Evolutionary conservation across 2,113 vertebrate species (phyloP).

Genomic region (Sinocyclocheilus anshuiensis): DNA sequence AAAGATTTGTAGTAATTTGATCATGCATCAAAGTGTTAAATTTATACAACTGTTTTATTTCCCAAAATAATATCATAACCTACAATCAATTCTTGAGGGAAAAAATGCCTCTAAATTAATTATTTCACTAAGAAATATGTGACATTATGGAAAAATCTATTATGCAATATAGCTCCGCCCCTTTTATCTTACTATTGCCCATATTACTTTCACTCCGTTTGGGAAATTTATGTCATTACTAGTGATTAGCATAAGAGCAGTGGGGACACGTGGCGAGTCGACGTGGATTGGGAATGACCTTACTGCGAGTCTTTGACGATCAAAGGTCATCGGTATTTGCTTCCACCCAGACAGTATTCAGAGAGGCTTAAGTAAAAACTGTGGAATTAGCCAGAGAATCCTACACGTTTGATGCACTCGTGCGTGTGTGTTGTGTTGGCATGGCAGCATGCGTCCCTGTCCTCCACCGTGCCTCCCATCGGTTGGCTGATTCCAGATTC

Average conservation of each 20-base stretch:
- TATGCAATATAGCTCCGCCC: not conserved
- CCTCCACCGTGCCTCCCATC: slow-evolving; percentile 43
- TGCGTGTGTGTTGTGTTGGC: slow-evolving; percentile 45
- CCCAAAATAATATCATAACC: not conserved
- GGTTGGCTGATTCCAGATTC: not conserved
- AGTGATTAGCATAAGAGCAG: slow-evolving; percentile 1
- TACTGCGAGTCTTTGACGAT: not conserved
- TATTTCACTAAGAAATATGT: not conserved
- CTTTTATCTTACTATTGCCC: not conserved
- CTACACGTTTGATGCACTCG: not conserved
- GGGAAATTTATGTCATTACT: not conserved
- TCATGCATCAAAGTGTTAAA: slow-evolving; percentile 19
- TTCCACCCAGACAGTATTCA: slow-evolving; percentile 10
- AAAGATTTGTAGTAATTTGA: not conserved
- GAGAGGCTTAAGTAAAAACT: slow-evolving; percentile 29
- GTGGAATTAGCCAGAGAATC: slow-evolving; percentile 3
- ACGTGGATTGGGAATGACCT: not conserved
- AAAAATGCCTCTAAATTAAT: not conserved
- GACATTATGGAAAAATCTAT: not conserved
- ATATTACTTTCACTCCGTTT: not conserved
- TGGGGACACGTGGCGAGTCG: not conserved
- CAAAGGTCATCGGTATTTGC: not conserved
- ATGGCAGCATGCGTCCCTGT: slow-evolving; percentile 55
- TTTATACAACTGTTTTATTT: not conserved
- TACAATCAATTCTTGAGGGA: not conserved